phyloP scores from a whole-genome alignment of 2,797 vertebrate species.

The Distichodus sexfasciatus region DNA sequence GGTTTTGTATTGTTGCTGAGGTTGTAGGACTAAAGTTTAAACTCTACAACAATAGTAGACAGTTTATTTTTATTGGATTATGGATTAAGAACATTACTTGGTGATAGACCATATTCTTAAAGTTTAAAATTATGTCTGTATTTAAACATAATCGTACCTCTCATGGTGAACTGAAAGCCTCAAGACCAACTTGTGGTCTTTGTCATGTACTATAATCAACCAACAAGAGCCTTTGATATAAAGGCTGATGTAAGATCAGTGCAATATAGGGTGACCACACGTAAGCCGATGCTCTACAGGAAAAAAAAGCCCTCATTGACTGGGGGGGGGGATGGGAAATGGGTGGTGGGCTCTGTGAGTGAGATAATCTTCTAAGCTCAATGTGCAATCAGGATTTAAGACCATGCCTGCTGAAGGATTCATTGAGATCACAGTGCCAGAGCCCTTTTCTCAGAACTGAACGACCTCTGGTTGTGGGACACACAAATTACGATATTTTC shows the following conservation, averaged over 20 bases:
- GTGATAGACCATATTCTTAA: too few relatives aligned
- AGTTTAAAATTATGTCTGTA: not conserved
- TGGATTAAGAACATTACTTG: too few relatives aligned
- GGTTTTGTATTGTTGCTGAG: too few relatives aligned
- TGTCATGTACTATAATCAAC: not conserved
- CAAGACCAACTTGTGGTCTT: not conserved
- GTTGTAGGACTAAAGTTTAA: too few relatives aligned
- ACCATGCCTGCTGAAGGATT: constrained; percentile 5
- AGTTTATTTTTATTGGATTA: not conserved
- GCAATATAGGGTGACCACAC: constrained; percentile 4
- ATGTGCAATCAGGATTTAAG: constrained; percentile 43
- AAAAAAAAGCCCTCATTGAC: not conserved
- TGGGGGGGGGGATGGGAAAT: not conserved
- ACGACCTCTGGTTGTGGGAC: not conserved
- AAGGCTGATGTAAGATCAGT: constrained; percentile 25
- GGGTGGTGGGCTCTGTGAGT: constrained; percentile 15
- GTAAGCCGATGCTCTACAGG: constrained; percentile 13
- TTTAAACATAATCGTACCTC: not conserved
- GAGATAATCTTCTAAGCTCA: constrained; percentile 32
- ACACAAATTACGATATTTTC: not conserved
- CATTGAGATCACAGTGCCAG: constrained; percentile 19
- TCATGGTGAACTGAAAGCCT: not conserved
- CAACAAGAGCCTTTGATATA: constrained; percentile 12
- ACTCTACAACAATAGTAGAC: too few relatives aligned
- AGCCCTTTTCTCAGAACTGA: constrained; percentile 18